A percentile compares a stretch with the other conserved stretches of the same genome.
These are phyloP conservation scores for Coccyzus lansbergi DNA, from an alignment of 2,797 vertebrate species.

Conservation along the genomic window DNA sequence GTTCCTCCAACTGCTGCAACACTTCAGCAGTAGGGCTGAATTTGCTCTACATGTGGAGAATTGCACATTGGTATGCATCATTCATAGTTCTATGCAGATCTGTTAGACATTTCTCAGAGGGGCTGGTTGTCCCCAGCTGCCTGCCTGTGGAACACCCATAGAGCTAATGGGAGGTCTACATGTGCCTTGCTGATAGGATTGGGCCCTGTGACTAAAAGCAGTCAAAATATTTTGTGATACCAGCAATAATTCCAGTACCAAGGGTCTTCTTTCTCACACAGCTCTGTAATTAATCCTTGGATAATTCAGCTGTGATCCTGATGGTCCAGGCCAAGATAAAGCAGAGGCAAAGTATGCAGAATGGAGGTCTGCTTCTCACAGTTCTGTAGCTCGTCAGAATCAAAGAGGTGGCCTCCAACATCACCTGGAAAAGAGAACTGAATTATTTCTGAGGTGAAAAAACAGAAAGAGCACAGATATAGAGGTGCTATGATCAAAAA, in stretches of 20 bases:
- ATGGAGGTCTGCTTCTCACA: background rate
- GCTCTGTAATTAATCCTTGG: background rate
- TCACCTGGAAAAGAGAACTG: background rate
- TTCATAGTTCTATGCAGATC: background rate
- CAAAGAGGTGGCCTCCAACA: background rate
- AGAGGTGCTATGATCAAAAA: background rate
- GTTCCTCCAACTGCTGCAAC: background rate
- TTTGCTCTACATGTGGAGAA: background rate
- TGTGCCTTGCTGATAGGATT: background rate
- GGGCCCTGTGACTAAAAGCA: background rate
- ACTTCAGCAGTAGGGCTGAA: background rate
- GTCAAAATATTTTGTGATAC: background rate
- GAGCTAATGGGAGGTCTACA: background rate
- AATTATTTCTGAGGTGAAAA: background rate
- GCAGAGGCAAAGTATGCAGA: background rate
- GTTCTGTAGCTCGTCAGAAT: background rate
- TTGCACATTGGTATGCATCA: background rate
- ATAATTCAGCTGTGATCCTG: background rate
- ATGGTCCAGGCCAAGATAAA: background rate
- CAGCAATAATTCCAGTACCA: background rate
- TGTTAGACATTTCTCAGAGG: background rate
- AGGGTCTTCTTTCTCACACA: background rate
- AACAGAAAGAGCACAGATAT: background rate
- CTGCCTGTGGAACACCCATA: constrained; percentile 6
- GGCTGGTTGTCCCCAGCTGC: background rate